Conservation (phyloP, 2,797 vertebrate species). For the Florisuga fusca region DNA sequence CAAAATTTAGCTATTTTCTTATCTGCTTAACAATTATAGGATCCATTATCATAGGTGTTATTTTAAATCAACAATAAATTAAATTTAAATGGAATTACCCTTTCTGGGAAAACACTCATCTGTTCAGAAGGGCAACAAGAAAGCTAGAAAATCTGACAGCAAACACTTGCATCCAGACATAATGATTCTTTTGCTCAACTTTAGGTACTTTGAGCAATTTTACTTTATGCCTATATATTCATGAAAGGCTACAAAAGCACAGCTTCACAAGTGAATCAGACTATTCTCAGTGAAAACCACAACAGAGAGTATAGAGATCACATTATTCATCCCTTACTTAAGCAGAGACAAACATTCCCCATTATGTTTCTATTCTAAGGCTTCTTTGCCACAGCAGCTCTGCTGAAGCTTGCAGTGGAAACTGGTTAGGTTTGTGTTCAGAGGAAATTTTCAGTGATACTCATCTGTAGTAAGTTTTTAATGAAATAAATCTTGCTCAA, state of each 20-base stretch:
- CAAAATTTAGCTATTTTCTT: neutral
- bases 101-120: conserved; percentile 29
- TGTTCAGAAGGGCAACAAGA: neutral
- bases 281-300: neutral
- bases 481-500: neutral
- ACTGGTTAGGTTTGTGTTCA: neutral
- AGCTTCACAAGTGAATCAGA: neutral
- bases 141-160: neutral
- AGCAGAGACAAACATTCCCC: neutral
- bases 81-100: conserved; percentile 25
- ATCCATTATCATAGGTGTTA: neutral
- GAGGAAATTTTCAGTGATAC: neutral
- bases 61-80: conserved; percentile 41
- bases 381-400: neutral
- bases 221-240: neutral
- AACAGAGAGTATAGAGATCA: neutral
- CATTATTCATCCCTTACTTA: neutral
- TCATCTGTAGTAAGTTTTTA: neutral
- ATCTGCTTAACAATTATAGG: neutral
- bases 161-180: neutral
- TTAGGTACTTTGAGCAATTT: conserved; percentile 8
- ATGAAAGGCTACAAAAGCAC: neutral
- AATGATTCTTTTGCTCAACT: neutral
- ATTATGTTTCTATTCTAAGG: neutral
- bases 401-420: neutral